Evolutionary conservation across 1,140 invertebrate genomes (phyloP).

Genomic region (Drosophila suzukii): DNA sequence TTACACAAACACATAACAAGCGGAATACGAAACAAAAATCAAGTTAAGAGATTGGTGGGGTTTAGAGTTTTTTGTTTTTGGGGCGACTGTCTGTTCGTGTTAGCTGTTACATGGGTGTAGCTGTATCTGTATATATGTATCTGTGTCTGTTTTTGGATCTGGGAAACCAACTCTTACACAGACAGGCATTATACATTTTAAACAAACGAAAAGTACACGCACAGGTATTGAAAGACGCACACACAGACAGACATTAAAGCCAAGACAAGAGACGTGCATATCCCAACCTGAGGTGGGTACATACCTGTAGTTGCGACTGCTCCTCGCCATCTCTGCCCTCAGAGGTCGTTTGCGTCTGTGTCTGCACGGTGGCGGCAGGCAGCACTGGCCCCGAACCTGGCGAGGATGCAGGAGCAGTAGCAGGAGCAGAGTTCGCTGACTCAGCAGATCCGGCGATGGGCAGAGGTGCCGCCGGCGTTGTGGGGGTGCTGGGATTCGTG

Average conservation of each 20-base stretch:
- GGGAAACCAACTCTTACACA: slow-evolving; percentile 1
- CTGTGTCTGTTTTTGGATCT: neutral
- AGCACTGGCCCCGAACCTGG: slow-evolving; percentile 18
- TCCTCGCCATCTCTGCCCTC: slow-evolving; percentile 31
- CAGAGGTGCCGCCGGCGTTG: slow-evolving; percentile 57
- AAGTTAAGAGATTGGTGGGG: slow-evolving; percentile 41
- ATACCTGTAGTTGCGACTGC: slow-evolving; percentile 75
- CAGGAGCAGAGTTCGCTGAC: slow-evolving; percentile 42
- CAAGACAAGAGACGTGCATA: slow-evolving; percentile 61
- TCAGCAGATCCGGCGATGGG: slow-evolving; percentile 37
- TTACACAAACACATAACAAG: slow-evolving; percentile 51
- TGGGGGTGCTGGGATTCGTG: slow-evolving; percentile 79
- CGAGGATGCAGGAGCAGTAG: slow-evolving; percentile 14
- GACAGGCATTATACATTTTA: slow-evolving; percentile 7
- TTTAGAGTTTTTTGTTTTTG: slow-evolving; percentile 16
- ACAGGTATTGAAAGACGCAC: slow-evolving; percentile 56
- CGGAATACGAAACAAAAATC: slow-evolving; percentile 40
- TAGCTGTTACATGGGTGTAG: slow-evolving; percentile 46
- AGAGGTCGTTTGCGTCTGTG: slow-evolving; percentile 51
- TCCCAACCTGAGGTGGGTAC: slow-evolving; percentile 48
- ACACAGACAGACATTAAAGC: slow-evolving; percentile 42
- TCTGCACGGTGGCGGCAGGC: slow-evolving; percentile 45
- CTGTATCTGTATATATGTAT: slow-evolving; percentile 1
- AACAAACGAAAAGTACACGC: slow-evolving; percentile 45
- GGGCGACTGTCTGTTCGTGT: slow-evolving; percentile 46